Base-by-base conservation (phyloP, 2,113 vertebrate genomes). In the Lontra canadensis region DNA sequence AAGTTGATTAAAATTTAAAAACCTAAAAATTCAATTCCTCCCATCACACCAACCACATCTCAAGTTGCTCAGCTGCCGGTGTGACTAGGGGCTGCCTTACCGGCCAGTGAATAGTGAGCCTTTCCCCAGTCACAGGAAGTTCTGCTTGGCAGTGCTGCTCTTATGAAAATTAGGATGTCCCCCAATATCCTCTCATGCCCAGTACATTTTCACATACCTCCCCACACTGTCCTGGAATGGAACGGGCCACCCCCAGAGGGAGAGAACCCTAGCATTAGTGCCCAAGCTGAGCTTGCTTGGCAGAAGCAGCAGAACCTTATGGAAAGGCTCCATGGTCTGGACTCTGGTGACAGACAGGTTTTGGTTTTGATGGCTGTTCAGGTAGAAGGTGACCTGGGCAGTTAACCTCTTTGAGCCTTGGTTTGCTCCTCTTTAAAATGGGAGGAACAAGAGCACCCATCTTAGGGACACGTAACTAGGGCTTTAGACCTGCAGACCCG, bases 201-300 rank as follows among this genome's bases (percentile, higher is more conserved):
- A 7, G 26, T 23, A 52, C 3, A 4, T 36, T 7, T 57, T 86
- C 29, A 61, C 10, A 2, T 14, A 31, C 36, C 31, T 47, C 3
- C 31, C 12, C 6, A 1, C 6, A 0, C 26, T 15, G 26, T 55
- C 67, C 10, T 20, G 55, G n/a, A 57, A 4, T 31, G 44, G 44
- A 67, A 1, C 0, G 0, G 36, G 57, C 29, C 1, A 0, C 47
- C 34, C n/a, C 0, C 0, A 3, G 0, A 57, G 47, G 78, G 59
- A 42, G 39, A 3, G 36, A 67, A 34, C 29, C 78, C 44, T 47
- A 0, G 65, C 10, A 1, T 36, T 47, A 34, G 20, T 7, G 1
- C 73, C 34, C 49, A 12, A 31, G 42, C 42, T 7, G 3, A 20
- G 67, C 15, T 42, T 12, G 0, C 69, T 31, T 15, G 44, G 34